Percentiles rank a stretch among this genome's conserved stretches.
Evolutionary conservation across 2,888 invertebrate species (phyloP).

Genomic region (Ctenicera cuprea): DNA sequence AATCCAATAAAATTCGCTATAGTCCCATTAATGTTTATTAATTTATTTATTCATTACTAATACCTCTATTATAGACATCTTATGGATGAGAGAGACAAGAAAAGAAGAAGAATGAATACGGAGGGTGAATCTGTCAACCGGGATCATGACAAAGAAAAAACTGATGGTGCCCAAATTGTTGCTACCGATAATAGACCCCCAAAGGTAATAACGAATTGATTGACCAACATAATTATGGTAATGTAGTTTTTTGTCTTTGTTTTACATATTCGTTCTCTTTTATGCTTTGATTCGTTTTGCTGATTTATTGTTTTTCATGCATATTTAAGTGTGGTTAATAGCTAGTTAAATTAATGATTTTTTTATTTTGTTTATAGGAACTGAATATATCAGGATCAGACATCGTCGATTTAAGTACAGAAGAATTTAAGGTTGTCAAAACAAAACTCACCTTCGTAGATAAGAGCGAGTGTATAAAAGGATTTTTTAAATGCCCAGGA

Average conservation of each 20-base stretch:
- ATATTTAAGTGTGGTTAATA: too few species aligned
- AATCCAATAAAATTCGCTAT: conserved; percentile 3
- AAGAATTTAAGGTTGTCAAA: neutral
- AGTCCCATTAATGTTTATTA: conserved; percentile 7
- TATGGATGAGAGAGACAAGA: neutral
- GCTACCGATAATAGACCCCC: too few species aligned
- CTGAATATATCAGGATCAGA: neutral
- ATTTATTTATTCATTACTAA: neutral
- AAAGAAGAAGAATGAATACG: neutral
- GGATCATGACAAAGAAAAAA: conserved; percentile 1
- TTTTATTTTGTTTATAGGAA: neutral
- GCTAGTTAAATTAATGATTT: too few species aligned
- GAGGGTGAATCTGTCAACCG: neutral
- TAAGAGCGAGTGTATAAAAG: neutral
- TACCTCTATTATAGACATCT: neutral
- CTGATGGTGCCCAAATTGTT: neutral
- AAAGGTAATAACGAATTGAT: too few species aligned
- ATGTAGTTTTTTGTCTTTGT: too few species aligned
- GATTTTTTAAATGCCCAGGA: neutral
- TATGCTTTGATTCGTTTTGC: too few species aligned
- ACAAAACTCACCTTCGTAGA: conserved; percentile 3
- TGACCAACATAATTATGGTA: too few species aligned
- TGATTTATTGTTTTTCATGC: too few species aligned
- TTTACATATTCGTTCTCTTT: too few species aligned
- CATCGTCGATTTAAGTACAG: neutral